Evolutionary conservation across 1,140 invertebrate species (phyloP).

Genomic region (Antheraea mylitta): DNA sequence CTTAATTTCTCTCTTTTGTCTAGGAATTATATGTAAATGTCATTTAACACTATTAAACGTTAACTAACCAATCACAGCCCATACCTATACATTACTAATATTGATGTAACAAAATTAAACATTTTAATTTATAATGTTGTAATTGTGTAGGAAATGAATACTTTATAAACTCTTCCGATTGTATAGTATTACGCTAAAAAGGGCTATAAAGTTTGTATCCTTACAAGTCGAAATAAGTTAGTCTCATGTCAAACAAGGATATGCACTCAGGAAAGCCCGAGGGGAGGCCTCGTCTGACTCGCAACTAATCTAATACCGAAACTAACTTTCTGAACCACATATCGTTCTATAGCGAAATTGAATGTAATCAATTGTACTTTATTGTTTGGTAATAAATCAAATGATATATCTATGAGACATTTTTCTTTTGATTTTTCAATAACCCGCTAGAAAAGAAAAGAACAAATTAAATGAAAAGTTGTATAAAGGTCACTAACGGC

Average conservation of each 20-base stretch:
- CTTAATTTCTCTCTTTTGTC: too few relatives aligned
- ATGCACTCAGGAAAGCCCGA: constrained; percentile 51
- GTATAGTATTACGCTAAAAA: constrained; percentile 6
- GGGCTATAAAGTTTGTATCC: constrained; percentile 27
- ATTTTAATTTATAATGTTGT: too few relatives aligned
- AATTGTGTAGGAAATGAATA: not conserved
- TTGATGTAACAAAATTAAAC: too few relatives aligned
- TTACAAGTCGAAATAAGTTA: constrained; percentile 49
- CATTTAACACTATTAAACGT: too few relatives aligned
- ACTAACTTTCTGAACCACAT: constrained; percentile 38
- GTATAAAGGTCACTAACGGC: too few relatives aligned
- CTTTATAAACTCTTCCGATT: not conserved
- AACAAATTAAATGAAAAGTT: too few relatives aligned
- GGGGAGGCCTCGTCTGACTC: constrained; percentile 32
- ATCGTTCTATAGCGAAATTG: not conserved
- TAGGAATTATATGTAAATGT: too few relatives aligned
- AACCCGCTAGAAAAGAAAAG: too few relatives aligned
- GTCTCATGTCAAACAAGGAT: constrained; percentile 65
- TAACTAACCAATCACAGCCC: too few relatives aligned
- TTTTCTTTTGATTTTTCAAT: too few relatives aligned
- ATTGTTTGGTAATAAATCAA: not conserved
- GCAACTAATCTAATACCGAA: constrained; percentile 55
- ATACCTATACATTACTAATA: too few relatives aligned
- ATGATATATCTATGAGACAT: not conserved
- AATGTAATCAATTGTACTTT: not conserved